Evolutionary conservation across 2,113 vertebrate genomes (phyloP).

Genomic region (Phyllopteryx taeniolatus): DNA sequence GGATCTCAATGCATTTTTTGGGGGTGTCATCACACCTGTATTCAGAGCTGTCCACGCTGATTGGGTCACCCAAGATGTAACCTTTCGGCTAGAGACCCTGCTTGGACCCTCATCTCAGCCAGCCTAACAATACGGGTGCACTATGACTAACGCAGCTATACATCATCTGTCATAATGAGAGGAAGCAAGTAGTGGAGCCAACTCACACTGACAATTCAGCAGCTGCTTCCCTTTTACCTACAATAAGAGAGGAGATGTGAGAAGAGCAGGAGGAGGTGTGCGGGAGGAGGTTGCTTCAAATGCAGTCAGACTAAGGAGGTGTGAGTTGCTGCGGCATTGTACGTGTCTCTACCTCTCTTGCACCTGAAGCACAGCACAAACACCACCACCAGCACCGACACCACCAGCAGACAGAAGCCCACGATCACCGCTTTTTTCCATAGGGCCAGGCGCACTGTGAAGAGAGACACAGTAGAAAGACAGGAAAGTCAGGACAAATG

Average conservation of each 20-base stretch:
- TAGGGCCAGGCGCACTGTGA: conserved; percentile 59
- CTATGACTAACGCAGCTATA: conserved; percentile 4
- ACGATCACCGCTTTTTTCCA: conserved; percentile 72
- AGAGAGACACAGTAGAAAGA: conserved; percentile 11
- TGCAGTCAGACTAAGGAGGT: conserved; percentile 51
- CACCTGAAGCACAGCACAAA: conserved; percentile 49
- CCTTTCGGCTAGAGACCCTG: background rate
- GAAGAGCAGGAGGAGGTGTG: conserved; percentile 23
- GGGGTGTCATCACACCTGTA: background rate
- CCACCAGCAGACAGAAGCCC: conserved; percentile 37
- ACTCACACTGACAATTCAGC: conserved; percentile 78
- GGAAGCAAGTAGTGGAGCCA: conserved; percentile 58
- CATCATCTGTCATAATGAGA: conserved; percentile 32
- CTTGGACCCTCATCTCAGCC: background rate
- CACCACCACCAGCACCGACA: conserved; percentile 29
- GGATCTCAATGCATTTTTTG: background rate
- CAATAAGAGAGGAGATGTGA: conserved; percentile 62
- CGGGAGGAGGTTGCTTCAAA: conserved; percentile 44
- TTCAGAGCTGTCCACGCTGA: background rate
- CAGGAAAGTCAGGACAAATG: background rate
- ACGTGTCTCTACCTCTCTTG: conserved; percentile 73
- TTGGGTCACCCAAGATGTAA: background rate
- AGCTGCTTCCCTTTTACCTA: conserved; percentile 70
- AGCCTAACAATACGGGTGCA: background rate
- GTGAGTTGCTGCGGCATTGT: conserved; percentile 54